Evolutionary conservation across 2,888 invertebrate genomes (phyloP).

Genomic region (Galerucella calmariensis): DNA sequence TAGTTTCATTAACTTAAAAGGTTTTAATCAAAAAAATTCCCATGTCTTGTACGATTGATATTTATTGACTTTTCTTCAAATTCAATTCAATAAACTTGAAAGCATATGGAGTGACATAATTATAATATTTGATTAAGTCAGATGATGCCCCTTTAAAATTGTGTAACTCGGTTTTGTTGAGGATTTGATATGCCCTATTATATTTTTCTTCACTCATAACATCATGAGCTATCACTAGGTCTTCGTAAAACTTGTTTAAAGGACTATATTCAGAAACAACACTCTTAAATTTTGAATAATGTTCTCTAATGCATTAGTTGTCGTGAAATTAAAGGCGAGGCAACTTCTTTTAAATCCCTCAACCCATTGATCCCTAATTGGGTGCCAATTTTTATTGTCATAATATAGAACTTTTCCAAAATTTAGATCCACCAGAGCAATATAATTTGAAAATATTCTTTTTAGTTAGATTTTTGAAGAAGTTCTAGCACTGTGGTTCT

Average conservation of each 20-base stretch:
- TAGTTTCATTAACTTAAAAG: background rate
- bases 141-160: no score
- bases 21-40: no score
- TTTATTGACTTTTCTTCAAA: no score
- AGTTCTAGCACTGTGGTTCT: background rate
- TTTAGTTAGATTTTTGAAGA: background rate
- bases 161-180: no score
- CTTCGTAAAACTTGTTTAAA: background rate
- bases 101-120: no score
- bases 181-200: background rate
- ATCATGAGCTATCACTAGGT: background rate
- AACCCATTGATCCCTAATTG: background rate
- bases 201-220: background rate
- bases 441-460: background rate
- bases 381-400: background rate
- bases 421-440: background rate
- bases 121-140: no score
- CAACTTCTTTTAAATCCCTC: no score
- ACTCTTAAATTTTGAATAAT: background rate
- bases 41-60: no score
- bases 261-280: conserved; percentile 4
- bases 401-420: background rate
- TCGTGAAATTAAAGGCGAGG: background rate
- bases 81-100: no score
- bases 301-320: conserved; percentile 1